Evolutionary conservation across 2,113 vertebrate genomes (phyloP).

Genomic region (Colinus virginianus): DNA sequence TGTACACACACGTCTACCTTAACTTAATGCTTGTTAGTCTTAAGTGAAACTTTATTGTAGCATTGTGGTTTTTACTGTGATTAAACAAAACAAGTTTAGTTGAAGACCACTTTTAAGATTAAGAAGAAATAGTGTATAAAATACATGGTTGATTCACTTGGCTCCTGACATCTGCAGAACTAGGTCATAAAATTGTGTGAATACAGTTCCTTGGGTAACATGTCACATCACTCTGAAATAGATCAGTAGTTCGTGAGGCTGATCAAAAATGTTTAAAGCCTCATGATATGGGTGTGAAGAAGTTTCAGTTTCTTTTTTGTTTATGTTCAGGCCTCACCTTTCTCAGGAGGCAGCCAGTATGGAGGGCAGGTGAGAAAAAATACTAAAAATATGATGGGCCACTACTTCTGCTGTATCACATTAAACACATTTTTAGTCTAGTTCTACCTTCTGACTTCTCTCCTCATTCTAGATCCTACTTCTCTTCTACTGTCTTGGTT

Average conservation of each 20-base stretch:
- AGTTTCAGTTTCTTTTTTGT: background rate
- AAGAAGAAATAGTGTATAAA: background rate
- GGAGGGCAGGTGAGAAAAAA: conserved; percentile 54
- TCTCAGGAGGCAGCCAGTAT: conserved; percentile 49
- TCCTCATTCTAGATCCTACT: background rate
- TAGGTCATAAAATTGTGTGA: background rate
- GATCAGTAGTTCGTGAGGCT: background rate
- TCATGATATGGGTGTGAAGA: background rate
- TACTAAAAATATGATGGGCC: background rate
- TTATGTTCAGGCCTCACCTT: conserved; percentile 32
- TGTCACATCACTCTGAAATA: background rate
- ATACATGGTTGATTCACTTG: background rate
- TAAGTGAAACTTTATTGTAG: background rate
- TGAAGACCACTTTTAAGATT: background rate
- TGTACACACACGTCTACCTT: background rate
- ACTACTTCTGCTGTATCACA: background rate
- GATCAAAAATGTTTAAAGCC: background rate
- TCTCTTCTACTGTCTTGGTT: background rate
- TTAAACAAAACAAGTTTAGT: background rate
- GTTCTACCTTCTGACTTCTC: background rate
- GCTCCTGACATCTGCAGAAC: background rate
- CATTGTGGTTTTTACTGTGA: background rate
- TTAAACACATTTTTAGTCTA: background rate
- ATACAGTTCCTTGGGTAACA: background rate
- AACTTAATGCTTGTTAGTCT: background rate